A percentile compares a stretch with the other conserved stretches of the same genome.
Conservation (phyloP, 2,797 vertebrate genomes). For the Centropyge bicolor region DNA sequence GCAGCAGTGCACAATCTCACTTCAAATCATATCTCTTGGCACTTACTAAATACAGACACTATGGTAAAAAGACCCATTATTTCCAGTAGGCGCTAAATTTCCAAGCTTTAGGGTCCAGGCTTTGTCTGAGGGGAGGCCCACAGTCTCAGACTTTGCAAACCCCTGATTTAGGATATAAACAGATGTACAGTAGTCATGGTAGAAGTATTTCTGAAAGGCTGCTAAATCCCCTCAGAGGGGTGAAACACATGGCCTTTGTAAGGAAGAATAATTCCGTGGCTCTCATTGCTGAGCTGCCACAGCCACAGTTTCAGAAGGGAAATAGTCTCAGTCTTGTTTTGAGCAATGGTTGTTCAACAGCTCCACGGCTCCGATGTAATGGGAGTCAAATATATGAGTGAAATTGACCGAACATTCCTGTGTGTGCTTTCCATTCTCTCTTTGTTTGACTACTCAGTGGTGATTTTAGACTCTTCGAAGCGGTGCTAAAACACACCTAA, state of each 20-base stretch:
- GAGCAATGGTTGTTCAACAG: slow-evolving; percentile 42
- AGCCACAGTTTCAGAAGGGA: slow-evolving; percentile 28
- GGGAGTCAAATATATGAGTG: slow-evolving; percentile 33
- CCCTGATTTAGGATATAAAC: slow-evolving; percentile 28
- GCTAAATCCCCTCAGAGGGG: slow-evolving; percentile 47
- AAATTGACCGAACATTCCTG: slow-evolving; percentile 20
- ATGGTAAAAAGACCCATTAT: not conserved
- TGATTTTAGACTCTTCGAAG: too few species aligned
- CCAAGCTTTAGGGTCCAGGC: not conserved
- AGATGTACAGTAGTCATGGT: slow-evolving; percentile 37
- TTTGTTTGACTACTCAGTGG: not conserved
- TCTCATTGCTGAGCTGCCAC: slow-evolving; percentile 32
- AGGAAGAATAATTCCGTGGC: slow-evolving; percentile 38
- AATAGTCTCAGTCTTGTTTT: slow-evolving; percentile 51
- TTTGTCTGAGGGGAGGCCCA: too few species aligned
- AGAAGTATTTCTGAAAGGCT: slow-evolving; percentile 43
- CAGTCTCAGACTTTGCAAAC: not conserved
- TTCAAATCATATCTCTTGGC: not conserved
- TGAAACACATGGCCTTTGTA: slow-evolving; percentile 36
- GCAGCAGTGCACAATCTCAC: not conserved
- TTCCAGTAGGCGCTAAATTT: not conserved
- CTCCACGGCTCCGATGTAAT: slow-evolving; percentile 27
- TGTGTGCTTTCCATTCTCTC: not conserved
- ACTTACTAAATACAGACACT: not conserved
- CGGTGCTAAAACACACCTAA: too few species aligned